Conservation (phyloP, 2,113 vertebrate genomes). For the Cyprinodon variegatus region DNA sequence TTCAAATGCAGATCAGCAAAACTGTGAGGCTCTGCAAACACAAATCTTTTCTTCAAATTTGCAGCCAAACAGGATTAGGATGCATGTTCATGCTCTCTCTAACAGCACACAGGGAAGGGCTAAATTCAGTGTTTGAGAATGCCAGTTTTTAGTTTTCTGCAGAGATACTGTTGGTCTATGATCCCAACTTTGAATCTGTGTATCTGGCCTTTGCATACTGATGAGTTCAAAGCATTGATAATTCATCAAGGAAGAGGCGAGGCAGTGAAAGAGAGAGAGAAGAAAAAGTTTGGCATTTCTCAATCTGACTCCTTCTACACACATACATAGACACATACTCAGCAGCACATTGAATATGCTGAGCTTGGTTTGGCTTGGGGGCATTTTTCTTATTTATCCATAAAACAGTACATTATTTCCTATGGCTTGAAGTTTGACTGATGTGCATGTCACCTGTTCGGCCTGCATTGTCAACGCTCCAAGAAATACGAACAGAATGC, state of each 20-base stretch:
- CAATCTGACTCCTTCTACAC: constrained; percentile 34
- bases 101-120: constrained; percentile 34
- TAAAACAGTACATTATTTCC: constrained; percentile 69
- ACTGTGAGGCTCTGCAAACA: constrained; percentile 30
- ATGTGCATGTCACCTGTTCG: constrained; percentile 67
- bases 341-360: constrained; percentile 71
- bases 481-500: constrained; percentile 51
- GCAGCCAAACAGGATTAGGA: constrained; percentile 44
- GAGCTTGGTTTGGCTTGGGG: constrained; percentile 72
- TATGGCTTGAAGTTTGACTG: constrained; percentile 58
- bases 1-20: constrained; percentile 39
- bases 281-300: constrained; percentile 43
- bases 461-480: constrained; percentile 48
- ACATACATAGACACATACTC: constrained; percentile 19
- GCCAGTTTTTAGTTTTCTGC: constrained; percentile 51
- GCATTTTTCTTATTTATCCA: constrained; percentile 73
- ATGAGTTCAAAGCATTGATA: constrained; percentile 76
- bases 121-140: constrained; percentile 39
- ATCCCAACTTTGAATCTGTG: constrained; percentile 71
- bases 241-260: constrained; percentile 65
- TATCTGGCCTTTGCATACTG: constrained; percentile 71
- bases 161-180: constrained; percentile 52
- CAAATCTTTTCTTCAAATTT: constrained; percentile 31
- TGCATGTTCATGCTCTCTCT: constrained; percentile 38
- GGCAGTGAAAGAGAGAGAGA: constrained; percentile 28